Base-by-base conservation (phyloP, 2,113 vertebrate species). In the Oriolus oriolus region DNA sequence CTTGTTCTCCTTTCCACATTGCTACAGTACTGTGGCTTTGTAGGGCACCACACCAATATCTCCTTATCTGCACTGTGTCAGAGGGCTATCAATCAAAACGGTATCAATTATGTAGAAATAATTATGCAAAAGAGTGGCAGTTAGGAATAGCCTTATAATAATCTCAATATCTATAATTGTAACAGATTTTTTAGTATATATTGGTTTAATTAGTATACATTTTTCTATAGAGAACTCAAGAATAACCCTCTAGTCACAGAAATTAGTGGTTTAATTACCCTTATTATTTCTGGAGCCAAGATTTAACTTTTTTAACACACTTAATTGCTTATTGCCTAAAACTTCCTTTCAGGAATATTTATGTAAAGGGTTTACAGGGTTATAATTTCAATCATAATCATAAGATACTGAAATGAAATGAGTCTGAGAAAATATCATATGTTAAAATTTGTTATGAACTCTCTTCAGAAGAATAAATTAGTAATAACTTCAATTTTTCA, bases 1-100 rank as follows among this genome's bases (percentile, higher is more conserved):
- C 17, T 66, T 71, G 11, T 21, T 16, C 7, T 78, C 16, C 13
- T 66, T 90, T 73, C 35, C 28, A 28, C 12, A 5, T 13, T n/a
- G 11, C 16, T 61, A 11, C 11, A 56, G 9, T 13, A 47, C 13
- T 47, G 14, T 1, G 3, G 4, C 7, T 59, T 63, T 0, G 0
- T 31, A 31, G 7, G 16, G 9, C 33, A 53, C 16, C 15, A 31
- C 3, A 47, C 2, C 1, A 2, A 3, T n/a, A 39, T 33, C 5
- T 50, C 20, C 61, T 78, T 44, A 27, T 13, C 16, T 57, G 6
- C 31, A 9, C 4, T 5, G 0, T 59, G 7, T 52, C 35, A 93
- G 39, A 42, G 10, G 22, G 13, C 23, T 78, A 42, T 45, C 1
- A 2, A 44, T 39, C 22, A 56, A 84, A 90, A 33, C 2, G 47